Evolutionary conservation across 2,113 vertebrate species (phyloP).

Genomic region (Numenius arquata): DNA sequence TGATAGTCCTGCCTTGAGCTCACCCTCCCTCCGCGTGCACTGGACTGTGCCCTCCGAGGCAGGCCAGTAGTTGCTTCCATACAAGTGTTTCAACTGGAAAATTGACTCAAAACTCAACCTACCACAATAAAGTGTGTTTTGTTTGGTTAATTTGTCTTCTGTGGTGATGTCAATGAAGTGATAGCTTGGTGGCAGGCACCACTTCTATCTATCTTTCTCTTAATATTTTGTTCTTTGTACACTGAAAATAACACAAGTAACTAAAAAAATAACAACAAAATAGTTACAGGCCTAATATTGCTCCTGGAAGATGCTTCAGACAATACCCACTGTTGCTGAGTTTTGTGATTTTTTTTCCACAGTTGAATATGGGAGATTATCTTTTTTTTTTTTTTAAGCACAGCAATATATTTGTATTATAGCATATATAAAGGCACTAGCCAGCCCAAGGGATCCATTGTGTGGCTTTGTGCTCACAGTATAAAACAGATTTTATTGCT

Average conservation of each 20-base stretch:
- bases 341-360: not conserved
- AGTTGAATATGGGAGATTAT: not conserved
- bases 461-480: not conserved
- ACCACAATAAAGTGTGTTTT: not conserved
- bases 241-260: not conserved
- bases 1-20: not conserved
- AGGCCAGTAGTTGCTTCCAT: not conserved
- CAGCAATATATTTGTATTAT: not conserved
- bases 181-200: not conserved
- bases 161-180: not conserved
- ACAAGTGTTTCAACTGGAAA: constrained; percentile 48
- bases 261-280: not conserved
- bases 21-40: not conserved
- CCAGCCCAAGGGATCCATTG: not conserved
- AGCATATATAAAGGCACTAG: not conserved
- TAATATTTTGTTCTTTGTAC: not conserved
- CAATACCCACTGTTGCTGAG: not conserved
- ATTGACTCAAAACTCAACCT: constrained; percentile 26
- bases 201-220: not conserved
- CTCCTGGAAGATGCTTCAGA: not conserved
- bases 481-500: not conserved
- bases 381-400: not conserved
- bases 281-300: not conserved
- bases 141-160: not conserved
- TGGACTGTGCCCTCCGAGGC: not conserved